A percentile compares a stretch with the other conserved stretches of the same genome.
Evolutionary conservation across 2,113 vertebrate genomes (phyloP).

Genomic region (Sakesphorus luctuosus): DNA sequence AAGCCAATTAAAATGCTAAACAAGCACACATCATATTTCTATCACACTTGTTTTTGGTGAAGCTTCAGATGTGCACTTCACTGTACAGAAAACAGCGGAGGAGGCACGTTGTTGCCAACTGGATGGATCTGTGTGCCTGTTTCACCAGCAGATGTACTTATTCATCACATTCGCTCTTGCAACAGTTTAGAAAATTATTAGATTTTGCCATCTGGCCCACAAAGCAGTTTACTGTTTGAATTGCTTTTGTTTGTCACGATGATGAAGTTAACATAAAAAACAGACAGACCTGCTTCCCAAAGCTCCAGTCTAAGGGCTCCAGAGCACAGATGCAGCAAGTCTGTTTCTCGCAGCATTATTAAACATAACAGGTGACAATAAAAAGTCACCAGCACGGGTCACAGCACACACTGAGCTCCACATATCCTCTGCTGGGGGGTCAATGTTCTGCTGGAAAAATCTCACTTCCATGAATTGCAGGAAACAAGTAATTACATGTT

Average conservation of each 20-base stretch:
- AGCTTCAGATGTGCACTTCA: slow-evolving; percentile 44
- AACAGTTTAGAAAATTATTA: slow-evolving; percentile 65
- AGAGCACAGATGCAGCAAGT: neutral
- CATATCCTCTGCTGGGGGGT: neutral
- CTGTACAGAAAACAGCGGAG: slow-evolving; percentile 19
- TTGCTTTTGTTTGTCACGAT: slow-evolving; percentile 44
- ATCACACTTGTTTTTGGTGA: neutral
- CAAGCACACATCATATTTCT: neutral
- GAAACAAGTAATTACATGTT: neutral
- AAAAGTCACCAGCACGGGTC: neutral
- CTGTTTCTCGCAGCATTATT: neutral
- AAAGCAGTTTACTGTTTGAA: slow-evolving; percentile 49
- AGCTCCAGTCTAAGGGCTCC: neutral
- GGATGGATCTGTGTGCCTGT: slow-evolving; percentile 27
- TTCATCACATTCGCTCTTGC: slow-evolving; percentile 43
- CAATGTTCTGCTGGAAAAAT: neutral
- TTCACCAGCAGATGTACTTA: slow-evolving; percentile 64
- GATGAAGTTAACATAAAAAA: slow-evolving; percentile 14
- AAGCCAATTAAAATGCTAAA: slow-evolving; percentile 58
- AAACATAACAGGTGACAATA: neutral
- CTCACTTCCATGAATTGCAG: neutral
- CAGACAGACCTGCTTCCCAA: neutral
- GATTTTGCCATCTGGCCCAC: slow-evolving; percentile 61
- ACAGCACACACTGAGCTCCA: neutral
- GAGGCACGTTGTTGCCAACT: slow-evolving; percentile 39